Base-by-base conservation (phyloP, 2,113 vertebrate genomes). In the Helogale parvula region DNA sequence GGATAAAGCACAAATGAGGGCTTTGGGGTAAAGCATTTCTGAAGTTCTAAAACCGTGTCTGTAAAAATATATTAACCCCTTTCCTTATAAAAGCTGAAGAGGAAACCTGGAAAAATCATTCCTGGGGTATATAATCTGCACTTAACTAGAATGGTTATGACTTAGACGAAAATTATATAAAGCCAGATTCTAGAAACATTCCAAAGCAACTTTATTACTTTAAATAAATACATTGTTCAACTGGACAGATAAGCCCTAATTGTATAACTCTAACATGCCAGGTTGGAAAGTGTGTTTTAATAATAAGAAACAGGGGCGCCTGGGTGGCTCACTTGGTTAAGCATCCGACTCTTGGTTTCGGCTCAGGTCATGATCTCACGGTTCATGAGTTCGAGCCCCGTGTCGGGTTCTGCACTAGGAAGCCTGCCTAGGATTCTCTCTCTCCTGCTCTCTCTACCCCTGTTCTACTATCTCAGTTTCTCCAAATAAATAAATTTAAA, bases 151-250 rank as follows among this genome's bases (percentile, higher is more conserved):
- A 63, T 19, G n/a, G 14, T 54, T 93, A 66, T 12, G 33, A 38
- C 38, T 69, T 94, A 63, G 52, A 80, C 41, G 35, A 41, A 95
- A 83, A 25, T 82, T 84, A 50, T 79, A 83, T 72, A 87, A 92
- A 68, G 27, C 45, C 69, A 88, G 52, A 93, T 77, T 66, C 41
- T n/a, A 71, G 60, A 71, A 72, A 93, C n/a, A 79, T 27, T 84
- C n/a, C 31, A 76, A 94, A 84, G 77, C 84, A 63, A 84, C 29
- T 88, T 92, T 38, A 35, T 83, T 88, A 81, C 21, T 47, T 82
- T 92, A 92, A 90, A 38, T 50, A 96, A 94, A 90, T n/a, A 76
- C 33, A 90, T 17, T 31, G 45, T 35, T 92, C 69, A 84, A 29
- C 12, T 81, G 14, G 35, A 60, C 91, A 88, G 63, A 96, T 23